Percentiles rank a stretch among this genome's conserved stretches.
These are phyloP conservation scores for Halichoerus grypus DNA, from an alignment of 2,113 vertebrate genomes.

Conservation along the genomic window DNA sequence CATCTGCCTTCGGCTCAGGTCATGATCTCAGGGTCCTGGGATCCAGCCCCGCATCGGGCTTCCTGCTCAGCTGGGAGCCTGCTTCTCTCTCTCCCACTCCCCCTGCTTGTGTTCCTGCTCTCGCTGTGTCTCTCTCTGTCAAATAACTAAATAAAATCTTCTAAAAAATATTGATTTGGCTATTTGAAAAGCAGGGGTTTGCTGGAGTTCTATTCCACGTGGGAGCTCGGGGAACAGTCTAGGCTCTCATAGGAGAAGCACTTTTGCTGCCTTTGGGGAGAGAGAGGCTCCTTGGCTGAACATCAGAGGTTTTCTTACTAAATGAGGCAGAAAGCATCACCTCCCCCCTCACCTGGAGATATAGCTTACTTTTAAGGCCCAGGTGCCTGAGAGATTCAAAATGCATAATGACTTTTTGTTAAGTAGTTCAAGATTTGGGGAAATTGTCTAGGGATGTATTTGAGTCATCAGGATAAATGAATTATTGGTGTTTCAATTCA, in stretches of 20 bases:
- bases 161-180: not conserved
- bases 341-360: not conserved
- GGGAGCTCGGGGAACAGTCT: not conserved
- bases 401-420: conserved; percentile 16
- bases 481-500: not conserved
- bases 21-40: too few species aligned
- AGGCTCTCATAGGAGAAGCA: not conserved
- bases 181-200: not conserved
- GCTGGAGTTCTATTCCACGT: not conserved
- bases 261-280: not conserved
- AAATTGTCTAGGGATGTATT: not conserved
- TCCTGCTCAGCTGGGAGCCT: too few species aligned
- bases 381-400: not conserved
- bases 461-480: not conserved
- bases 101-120: too few species aligned
- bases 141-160: too few species aligned
- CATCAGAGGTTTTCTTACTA: not conserved
- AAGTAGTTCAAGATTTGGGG: not conserved
- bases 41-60: accelerated
- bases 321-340: not conserved
- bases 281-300: not conserved
- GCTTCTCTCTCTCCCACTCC: too few species aligned
- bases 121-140: too few species aligned
- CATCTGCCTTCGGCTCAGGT: too few species aligned
- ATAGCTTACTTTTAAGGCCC: not conserved